Evolutionary conservation across 2,797 vertebrate species (phyloP), one percentile per base, ranked within the genome.

Genomic region (Melanotaenia trifasciata): DNA sequence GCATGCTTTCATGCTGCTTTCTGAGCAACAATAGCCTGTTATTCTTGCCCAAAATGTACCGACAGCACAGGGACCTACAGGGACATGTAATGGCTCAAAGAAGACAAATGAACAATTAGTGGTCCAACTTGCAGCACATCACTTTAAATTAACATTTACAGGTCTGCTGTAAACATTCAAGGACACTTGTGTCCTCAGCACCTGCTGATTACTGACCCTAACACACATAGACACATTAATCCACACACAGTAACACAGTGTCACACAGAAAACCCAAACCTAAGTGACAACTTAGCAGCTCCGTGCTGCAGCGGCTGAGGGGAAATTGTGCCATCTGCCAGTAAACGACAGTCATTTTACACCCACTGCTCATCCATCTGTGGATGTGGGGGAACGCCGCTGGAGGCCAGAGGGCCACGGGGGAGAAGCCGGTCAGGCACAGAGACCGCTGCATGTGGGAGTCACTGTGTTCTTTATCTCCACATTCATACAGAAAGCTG

Each of bases 331-430:
- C 89, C 92, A 92, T 93, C 90, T 93, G 92, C 86, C 84, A 85
- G 80, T 64, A 80, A 84, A 84, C 77, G 84, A 85, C 82, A 60
- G 81, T 87, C 88, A 79, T 66, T 90, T 91, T 89, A 80, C 84
- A 68, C 90, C 89, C 56, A 86, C 85, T 85, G 90, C 84, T 88
- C 5, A 30, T 83, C 90, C 91, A 92, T 93, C 87, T 90, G 88
- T 90, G 88, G 84, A 83, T 30, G 64, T 36, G 28, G 74, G 76
- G 74, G 68, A 65, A 22, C 63, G 28, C 73, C 36, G 58, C 81
- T 72, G 82, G 84, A 76, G 71, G 72, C 64, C 70, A 20, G 58
- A 57, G 56, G 72, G 65, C 58, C 30, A 8, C 12, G 16, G 36
- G 72, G 69, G 80, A n/a, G 61, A 64, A 16, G 0, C 8, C 67